These are phyloP conservation scores for Orbicella faveolata DNA, from an alignment of 64 coral and sea anemone species.

Conservation along the genomic window DNA sequence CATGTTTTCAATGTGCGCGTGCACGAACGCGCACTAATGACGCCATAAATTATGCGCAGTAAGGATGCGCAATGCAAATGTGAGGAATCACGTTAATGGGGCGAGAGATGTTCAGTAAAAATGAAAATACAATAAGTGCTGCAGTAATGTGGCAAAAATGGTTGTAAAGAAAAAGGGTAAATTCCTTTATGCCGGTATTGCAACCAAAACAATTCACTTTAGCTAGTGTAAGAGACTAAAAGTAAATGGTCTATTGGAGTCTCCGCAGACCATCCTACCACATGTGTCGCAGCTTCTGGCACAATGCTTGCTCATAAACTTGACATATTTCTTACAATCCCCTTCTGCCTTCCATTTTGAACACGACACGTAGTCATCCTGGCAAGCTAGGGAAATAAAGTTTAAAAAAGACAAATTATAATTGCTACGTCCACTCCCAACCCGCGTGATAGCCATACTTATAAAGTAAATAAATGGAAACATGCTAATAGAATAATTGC, in stretches of 20 bases:
- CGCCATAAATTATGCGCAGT: too few species aligned
- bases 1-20: too few species aligned
- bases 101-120: too few species aligned
- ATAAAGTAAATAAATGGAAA: background rate
- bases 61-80: too few species aligned
- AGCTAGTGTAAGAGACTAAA: background rate
- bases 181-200: too few species aligned
- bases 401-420: background rate
- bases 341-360: slow-evolving; percentile 1
- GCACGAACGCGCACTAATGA: too few species aligned
- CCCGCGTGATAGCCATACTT: background rate
- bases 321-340: slow-evolving; percentile 13
- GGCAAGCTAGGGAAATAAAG: background rate
- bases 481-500: background rate
- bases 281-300: slow-evolving; percentile 19
- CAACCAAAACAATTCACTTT: too few species aligned
- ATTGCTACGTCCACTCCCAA: too few species aligned
- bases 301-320: slow-evolving; percentile 34
- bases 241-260: background rate
- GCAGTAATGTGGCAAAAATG: too few species aligned
- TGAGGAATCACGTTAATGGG: too few species aligned
- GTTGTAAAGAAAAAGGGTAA: too few species aligned
- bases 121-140: too few species aligned
- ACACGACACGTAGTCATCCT: slow-evolving; percentile 28
- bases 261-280: background rate